Conservation (phyloP, 2,888 invertebrate species). For the Brachynemurus nebulosus region DNA sequence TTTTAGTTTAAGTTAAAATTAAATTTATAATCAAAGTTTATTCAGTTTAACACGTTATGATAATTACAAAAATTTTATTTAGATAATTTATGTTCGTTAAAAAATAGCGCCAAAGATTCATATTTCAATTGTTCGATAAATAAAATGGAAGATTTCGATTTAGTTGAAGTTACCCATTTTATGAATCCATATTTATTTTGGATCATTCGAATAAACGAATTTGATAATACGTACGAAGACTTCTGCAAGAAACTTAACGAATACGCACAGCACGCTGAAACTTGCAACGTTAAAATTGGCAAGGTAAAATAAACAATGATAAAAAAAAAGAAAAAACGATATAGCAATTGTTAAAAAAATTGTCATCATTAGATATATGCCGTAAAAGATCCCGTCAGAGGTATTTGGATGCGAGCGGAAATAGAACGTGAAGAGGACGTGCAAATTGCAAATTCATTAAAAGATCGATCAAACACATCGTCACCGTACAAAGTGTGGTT, state of each 20-base stretch:
- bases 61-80: no score
- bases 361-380: neutral
- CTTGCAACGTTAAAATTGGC: no score
- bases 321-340: no score
- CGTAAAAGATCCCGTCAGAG: neutral
- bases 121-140: neutral
- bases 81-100: no score
- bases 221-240: neutral
- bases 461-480: neutral
- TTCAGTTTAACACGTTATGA: no score
- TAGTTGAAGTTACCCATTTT: neutral
- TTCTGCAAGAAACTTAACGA: neutral
- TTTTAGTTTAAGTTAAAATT: no score
- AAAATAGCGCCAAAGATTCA: neutral
- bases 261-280: neutral
- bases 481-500: neutral
- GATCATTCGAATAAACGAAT: neutral
- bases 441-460: neutral
- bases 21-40: no score
- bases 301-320: no score
- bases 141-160: neutral
- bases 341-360: no score
- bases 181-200: slow-evolving; percentile 1
- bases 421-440: neutral
- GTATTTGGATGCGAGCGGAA: neutral